Base-by-base conservation (phyloP, 2,888 invertebrate genomes). In the Lypha dubia region DNA sequence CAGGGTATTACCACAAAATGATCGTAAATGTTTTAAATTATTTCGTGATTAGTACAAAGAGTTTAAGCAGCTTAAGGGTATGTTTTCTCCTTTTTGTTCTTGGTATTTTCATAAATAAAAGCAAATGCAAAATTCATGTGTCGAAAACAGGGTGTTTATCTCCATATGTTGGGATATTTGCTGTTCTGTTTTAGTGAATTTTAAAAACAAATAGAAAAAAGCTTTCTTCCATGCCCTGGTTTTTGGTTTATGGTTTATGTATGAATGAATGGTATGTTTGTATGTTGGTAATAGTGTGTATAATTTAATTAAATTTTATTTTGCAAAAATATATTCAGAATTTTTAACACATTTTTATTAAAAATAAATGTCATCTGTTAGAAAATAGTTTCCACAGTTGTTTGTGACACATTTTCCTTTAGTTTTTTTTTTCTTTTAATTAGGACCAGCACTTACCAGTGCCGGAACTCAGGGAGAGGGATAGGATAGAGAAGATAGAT, bases 11-110 rank as follows among this genome's bases (percentile, higher is more conserved):
- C 81, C 81, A 85, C 84, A 84, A 86, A 87, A 86, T 82, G 84
- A 85, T 84, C 82, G 86, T 86, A 86, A 87, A 86, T 87, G 86
- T 86, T 86, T 86, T 76, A 87, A 86, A 87, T 87, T 87, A 87
- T 86, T 86, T 86, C 86, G 86, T 87, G 86, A 86, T 87, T 87
- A 87, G 87, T 84, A 82, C 73, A 67, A 70, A 85, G 73, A 79
- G 82, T 75, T 82, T 79, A 82, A 67, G 87, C 87, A 67, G 87
- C 87, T 84, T 79, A 79, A 79, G 84, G 86, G 79, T 75, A 65
- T 73, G 74, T 67, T 81, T 76, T 77, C 17, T 56, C 4, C 5
- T 62, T n/a, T 28, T n/a, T n/a, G n/a, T n/a, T 22, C 28, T 11
- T 70, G 35, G 28, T 28, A 60, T 46, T 60, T 63, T 44, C 15